Conservation (phyloP, 2,888 invertebrate genomes). For the Agonum fuliginosum region DNA sequence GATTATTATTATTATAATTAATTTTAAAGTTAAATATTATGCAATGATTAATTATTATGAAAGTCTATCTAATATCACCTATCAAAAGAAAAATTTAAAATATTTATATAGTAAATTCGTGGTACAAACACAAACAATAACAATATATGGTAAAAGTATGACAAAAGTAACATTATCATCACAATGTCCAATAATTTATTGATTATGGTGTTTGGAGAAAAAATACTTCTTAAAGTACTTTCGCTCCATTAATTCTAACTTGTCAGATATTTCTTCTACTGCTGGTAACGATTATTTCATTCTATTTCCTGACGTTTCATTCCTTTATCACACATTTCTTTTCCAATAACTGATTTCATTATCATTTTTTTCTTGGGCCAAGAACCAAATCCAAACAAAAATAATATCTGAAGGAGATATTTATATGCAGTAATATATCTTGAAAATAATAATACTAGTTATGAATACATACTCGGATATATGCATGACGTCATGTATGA, state of each 20-base stretch:
- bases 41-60: too few relatives aligned
- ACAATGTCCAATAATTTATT: too few relatives aligned
- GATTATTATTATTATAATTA: too few relatives aligned
- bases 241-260: conserved; percentile 7
- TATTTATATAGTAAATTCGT: too few relatives aligned
- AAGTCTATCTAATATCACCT: too few relatives aligned
- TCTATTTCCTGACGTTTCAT: not conserved
- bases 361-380: not conserved
- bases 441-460: conserved; percentile 30
- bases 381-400: not conserved
- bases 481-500: conserved; percentile 43
- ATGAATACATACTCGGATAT: conserved; percentile 26
- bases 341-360: conserved; percentile 27
- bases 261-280: not conserved
- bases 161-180: too few relatives aligned
- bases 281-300: conserved; percentile 12
- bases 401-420: not conserved
- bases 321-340: not conserved
- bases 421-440: conserved; percentile 7
- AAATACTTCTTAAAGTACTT: not conserved
- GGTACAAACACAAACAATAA: too few relatives aligned
- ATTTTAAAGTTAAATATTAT: too few relatives aligned
- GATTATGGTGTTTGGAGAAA: not conserved
- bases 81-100: too few relatives aligned
- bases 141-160: too few relatives aligned